Conservation (phyloP, 92 coral and sea anemone genomes). For the Blastomussa wellsi region DNA sequence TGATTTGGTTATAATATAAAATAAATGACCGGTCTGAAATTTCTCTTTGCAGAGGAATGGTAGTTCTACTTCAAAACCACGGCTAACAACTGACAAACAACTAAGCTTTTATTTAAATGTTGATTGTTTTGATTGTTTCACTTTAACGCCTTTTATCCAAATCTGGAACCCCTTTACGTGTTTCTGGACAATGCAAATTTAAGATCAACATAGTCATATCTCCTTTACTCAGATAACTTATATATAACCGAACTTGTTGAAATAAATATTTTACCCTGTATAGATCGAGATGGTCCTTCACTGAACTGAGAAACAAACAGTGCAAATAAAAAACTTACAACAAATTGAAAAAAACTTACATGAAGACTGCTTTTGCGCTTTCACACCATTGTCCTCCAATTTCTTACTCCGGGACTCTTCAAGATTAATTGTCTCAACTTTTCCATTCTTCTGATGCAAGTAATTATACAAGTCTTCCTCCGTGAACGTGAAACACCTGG, state of each 20-base stretch:
- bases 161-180: background rate
- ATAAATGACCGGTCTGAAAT: background rate
- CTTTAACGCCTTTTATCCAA: no score
- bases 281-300: background rate
- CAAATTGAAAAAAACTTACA: constrained; percentile 16
- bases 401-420: constrained; percentile 23
- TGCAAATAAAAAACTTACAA: background rate
- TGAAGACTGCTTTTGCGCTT: constrained; percentile 15
- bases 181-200: no score
- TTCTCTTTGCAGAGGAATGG: no score
- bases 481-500: constrained; percentile 19
- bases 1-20: no score
- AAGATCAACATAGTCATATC: background rate
- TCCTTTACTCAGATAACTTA: background rate
- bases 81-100: background rate
- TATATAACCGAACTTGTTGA: background rate
- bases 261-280: background rate
- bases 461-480: constrained; percentile 34
- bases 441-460: constrained; percentile 32
- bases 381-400: constrained; percentile 11
- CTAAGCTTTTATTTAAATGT: background rate
- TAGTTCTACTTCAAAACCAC: background rate
- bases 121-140: background rate
- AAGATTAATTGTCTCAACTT: constrained; percentile 28
- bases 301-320: background rate